Conservation (phyloP, 2,797 vertebrate genomes). For the Clamator glandarius region DNA sequence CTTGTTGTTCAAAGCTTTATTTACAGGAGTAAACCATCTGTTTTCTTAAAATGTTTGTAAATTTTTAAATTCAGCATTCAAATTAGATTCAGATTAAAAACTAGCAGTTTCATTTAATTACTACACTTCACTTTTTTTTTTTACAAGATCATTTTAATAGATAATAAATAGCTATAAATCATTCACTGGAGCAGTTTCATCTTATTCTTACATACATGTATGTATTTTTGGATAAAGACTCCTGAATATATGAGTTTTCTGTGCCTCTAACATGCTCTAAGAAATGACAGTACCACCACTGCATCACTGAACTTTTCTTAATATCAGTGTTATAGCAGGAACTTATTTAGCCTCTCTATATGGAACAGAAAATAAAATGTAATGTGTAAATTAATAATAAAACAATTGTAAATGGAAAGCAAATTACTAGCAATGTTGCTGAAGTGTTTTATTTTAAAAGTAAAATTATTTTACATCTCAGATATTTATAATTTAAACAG, state of each 20-base stretch:
- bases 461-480: background rate
- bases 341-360: background rate
- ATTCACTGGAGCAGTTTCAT: background rate
- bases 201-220: background rate
- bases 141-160: background rate
- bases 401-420: background rate
- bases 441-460: background rate
- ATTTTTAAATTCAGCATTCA: background rate
- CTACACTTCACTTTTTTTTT: background rate
- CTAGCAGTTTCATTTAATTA: background rate
- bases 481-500: background rate
- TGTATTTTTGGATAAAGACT: background rate
- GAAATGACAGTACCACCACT: background rate
- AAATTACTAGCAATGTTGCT: background rate
- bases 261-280: background rate
- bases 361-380: background rate
- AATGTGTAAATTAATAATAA: background rate
- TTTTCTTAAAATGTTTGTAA: background rate
- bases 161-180: background rate
- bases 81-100: background rate
- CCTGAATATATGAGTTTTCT: background rate
- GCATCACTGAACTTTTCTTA: background rate
- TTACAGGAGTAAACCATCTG: background rate
- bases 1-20: background rate
- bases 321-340: background rate